Conservation (phyloP, 2,888 invertebrate species). For the Gymnocheta viridis region DNA sequence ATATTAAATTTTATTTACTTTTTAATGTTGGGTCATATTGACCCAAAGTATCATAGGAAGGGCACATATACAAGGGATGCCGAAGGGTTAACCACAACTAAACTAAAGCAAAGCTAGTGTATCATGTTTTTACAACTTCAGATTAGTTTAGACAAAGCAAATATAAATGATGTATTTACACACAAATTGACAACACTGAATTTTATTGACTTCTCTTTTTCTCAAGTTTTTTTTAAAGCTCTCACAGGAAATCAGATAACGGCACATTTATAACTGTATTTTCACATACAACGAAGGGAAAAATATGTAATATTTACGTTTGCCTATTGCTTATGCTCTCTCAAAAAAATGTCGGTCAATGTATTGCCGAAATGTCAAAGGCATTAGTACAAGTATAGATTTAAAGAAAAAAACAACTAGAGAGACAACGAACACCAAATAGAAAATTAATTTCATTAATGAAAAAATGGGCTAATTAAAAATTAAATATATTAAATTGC, state of each 20-base stretch:
- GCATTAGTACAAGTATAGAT: constrained; percentile 68
- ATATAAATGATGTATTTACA: no score
- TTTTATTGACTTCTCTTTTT: not conserved
- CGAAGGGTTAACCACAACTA: no score
- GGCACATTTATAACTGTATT: constrained; percentile 30
- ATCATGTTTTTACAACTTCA: no score
- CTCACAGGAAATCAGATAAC: constrained; percentile 59
- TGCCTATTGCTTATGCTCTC: constrained; percentile 33
- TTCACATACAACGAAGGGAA: constrained; percentile 15
- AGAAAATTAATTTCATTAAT: constrained; percentile 22
- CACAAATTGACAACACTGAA: not conserved
- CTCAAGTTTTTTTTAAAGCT: constrained; percentile 4
- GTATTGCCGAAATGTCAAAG: constrained; percentile 70
- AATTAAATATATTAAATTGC: not conserved
- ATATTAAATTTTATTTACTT: not conserved
- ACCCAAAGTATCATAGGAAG: not conserved
- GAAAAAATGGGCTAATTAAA: constrained; percentile 57
- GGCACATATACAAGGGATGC: no score
- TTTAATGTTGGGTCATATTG: not conserved
- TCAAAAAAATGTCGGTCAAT: constrained; percentile 65
- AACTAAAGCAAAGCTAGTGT: no score
- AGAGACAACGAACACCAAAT: constrained; percentile 31
- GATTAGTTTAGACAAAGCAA: no score
- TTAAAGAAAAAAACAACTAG: constrained; percentile 51
- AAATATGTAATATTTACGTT: constrained; percentile 38